phyloP scores from a whole-genome alignment of 2,113 vertebrate species.

The Phalacrocorax aristotelis region DNA sequence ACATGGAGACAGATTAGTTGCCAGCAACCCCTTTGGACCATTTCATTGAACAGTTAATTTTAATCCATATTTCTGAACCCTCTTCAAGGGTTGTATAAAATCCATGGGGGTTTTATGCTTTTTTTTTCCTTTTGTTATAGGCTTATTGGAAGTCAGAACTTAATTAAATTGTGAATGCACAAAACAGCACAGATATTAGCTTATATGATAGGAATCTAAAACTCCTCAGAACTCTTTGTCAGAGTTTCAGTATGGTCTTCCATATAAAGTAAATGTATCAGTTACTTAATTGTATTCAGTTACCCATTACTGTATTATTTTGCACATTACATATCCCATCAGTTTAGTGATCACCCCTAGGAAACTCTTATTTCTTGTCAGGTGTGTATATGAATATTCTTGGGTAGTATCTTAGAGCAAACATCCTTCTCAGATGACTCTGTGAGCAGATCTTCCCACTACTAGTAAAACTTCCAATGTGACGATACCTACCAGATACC shows the following conservation, averaged over 20 bases:
- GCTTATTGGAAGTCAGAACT: not conserved
- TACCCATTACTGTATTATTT: not conserved
- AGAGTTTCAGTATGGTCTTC: not conserved
- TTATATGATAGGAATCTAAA: not conserved
- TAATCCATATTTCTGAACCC: slow-evolving; percentile 1
- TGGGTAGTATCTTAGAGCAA: not conserved
- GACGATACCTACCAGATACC: not conserved
- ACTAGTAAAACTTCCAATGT: not conserved
- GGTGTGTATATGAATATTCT: not conserved
- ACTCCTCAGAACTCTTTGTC: not conserved
- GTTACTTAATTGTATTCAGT: not conserved
- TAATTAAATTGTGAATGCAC: slow-evolving; percentile 33
- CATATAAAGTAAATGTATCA: not conserved
- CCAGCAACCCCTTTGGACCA: not conserved
- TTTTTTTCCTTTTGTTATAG: not conserved
- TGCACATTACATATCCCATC: not conserved
- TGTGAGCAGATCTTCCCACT: not conserved
- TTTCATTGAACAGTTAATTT: not conserved
- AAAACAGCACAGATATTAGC: not conserved
- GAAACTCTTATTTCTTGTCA: not conserved
- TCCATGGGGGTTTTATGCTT: not conserved
- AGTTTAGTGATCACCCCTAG: not conserved
- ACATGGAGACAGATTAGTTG: not conserved
- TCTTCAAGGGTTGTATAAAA: not conserved
- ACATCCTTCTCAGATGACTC: not conserved